Percentiles rank a stretch among this genome's conserved stretches.
Conservation (phyloP, 1,140 invertebrate species). For the Rhyacophila brunnea region DNA sequence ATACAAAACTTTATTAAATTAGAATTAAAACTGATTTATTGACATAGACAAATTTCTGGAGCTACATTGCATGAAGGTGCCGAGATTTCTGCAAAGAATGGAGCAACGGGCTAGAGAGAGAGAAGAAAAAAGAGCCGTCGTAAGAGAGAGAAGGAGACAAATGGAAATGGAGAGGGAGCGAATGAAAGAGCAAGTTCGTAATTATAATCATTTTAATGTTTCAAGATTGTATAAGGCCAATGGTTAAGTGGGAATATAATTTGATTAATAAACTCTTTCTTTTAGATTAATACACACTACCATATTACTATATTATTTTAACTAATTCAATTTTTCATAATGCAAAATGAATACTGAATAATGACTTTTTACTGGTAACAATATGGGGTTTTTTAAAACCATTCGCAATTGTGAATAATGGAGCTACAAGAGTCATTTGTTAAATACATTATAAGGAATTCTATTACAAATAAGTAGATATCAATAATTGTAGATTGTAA, state of each 20-base stretch:
- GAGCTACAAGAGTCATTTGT: too few species aligned
- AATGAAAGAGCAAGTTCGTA: slow-evolving; percentile 50
- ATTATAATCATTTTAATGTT: too few species aligned
- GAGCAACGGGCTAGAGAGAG: slow-evolving; percentile 61
- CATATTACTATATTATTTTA: slow-evolving; percentile 9
- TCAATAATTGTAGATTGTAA: too few species aligned
- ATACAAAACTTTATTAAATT: too few species aligned
- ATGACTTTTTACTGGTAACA: too few species aligned
- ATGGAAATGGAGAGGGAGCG: slow-evolving; percentile 60
- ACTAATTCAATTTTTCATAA: not conserved
- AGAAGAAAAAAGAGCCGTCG: slow-evolving; percentile 60
- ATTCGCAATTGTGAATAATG: too few species aligned
- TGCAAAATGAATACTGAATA: not conserved
- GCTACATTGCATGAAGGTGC: slow-evolving; percentile 56
- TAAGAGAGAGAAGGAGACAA: slow-evolving; percentile 57
- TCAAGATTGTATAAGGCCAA: not conserved
- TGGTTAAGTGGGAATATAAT: too few species aligned
- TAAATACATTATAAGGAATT: too few species aligned
- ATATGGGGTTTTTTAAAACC: too few species aligned
- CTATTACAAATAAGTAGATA: too few species aligned
- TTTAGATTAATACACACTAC: not conserved
- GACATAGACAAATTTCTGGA: slow-evolving; percentile 44
- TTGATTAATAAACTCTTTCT: not conserved
- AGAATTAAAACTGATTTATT: too few species aligned
- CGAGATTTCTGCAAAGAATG: slow-evolving; percentile 64